A percentile compares a stretch with the other conserved stretches of the same genome.
These are phyloP conservation scores for Agelaius phoeniceus DNA, from an alignment of 2,113 vertebrate species.

Conservation along the genomic window DNA sequence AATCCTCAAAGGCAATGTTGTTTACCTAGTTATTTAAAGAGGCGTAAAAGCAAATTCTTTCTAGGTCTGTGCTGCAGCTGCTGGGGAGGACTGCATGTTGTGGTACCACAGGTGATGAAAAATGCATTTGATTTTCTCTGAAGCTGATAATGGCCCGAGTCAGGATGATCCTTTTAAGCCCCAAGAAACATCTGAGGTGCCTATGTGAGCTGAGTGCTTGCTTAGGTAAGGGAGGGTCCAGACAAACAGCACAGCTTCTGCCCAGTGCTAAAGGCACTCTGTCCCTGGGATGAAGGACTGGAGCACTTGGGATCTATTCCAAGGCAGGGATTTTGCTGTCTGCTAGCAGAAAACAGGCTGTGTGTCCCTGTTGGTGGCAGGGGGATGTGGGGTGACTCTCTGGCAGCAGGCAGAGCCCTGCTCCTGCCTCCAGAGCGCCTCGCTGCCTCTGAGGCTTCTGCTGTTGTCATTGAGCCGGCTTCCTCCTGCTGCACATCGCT, in stretches of 20 bases:
- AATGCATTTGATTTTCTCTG: not conserved
- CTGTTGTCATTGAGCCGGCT: not conserved
- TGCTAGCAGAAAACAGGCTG: not conserved
- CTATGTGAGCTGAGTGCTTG: not conserved
- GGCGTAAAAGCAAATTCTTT: not conserved
- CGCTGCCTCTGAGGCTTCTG: conserved; percentile 29
- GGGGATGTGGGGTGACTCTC: not conserved
- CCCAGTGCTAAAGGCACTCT: not conserved
- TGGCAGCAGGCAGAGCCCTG: not conserved
- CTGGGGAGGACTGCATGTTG: not conserved
- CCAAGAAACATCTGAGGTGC: not conserved
- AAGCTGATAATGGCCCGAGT: not conserved
- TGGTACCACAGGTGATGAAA: conserved; percentile 3
- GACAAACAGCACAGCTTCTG: not conserved
- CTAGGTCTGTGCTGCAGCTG: not conserved
- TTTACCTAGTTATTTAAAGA: conserved; percentile 38
- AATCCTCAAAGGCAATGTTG: conserved; percentile 18
- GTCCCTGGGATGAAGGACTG: not conserved
- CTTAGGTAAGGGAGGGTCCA: not conserved
- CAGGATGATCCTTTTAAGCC: not conserved
- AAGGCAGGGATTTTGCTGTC: not conserved
- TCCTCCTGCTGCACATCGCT: not conserved
- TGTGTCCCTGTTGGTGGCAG: not conserved
- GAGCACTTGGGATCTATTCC: not conserved
- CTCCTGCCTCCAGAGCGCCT: not conserved